Conservation (phyloP, 2,797 vertebrate species). For the Iguana delicatissima region DNA sequence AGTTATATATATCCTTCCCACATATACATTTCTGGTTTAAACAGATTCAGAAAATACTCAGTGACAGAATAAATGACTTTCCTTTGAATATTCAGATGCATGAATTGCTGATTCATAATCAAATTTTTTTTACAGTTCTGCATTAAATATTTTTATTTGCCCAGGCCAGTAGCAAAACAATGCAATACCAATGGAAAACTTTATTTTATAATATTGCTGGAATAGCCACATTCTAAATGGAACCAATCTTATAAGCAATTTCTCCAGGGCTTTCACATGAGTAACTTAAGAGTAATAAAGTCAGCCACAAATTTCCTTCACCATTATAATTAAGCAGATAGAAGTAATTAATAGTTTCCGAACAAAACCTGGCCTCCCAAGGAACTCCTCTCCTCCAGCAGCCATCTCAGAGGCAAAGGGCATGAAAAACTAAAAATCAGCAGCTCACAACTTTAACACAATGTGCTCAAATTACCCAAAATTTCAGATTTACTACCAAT, state of each 20-base stretch:
- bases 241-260: not conserved
- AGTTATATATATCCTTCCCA: not conserved
- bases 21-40: not conserved
- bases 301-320: not conserved
- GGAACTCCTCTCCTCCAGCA: not conserved
- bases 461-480: not conserved
- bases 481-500: not conserved
- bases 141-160: not conserved
- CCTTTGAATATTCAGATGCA: not conserved
- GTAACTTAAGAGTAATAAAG: not conserved
- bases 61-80: too few species aligned
- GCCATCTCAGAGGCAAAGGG: not conserved
- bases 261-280: not conserved
- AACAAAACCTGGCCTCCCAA: too few species aligned
- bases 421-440: not conserved
- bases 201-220: not conserved
- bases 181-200: not conserved
- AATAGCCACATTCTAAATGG: not conserved
- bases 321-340: not conserved
- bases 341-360: not conserved
- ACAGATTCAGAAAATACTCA: not conserved
- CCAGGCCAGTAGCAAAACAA: not conserved
- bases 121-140: not conserved
- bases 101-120: not conserved
- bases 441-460: not conserved